These are phyloP conservation scores for Ceratosolen fusciceps DNA, from an alignment of 1,140 invertebrate species.

Conservation along the genomic window DNA sequence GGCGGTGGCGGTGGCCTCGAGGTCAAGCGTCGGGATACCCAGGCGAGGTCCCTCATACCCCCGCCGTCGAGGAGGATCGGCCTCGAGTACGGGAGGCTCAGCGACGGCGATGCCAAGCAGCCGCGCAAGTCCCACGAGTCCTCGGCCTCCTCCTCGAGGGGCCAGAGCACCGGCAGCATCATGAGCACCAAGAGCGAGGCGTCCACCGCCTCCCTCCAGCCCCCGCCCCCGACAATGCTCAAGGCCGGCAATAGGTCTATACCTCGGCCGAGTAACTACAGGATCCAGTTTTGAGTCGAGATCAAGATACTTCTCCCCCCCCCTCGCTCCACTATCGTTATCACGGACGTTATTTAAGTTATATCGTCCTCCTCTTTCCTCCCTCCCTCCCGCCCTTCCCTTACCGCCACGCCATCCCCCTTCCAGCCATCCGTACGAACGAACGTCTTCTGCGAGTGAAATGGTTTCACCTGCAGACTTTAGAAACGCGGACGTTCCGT, in stretches of 20 bases:
- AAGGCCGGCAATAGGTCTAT: slow-evolving; percentile 67
- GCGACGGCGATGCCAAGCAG: slow-evolving; percentile 72
- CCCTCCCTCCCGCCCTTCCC: no score
- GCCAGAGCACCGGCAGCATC: slow-evolving; percentile 69
- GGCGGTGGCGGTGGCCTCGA: slow-evolving; percentile 50
- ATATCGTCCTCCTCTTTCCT: no score
- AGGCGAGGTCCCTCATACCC: slow-evolving; percentile 77
- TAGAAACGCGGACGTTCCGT: no score
- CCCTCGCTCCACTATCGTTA: no score
- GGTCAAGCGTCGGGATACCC: slow-evolving; percentile 69
- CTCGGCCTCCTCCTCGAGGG: slow-evolving; percentile 53
- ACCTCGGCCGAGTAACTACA: slow-evolving; percentile 76
- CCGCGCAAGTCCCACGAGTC: slow-evolving; percentile 46
- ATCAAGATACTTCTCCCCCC: neutral
- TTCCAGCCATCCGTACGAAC: neutral
- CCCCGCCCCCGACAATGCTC: slow-evolving; percentile 73
- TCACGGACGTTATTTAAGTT: no score
- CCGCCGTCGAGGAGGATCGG: slow-evolving; percentile 75
- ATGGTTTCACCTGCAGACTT: no score
- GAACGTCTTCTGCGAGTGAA: no score
- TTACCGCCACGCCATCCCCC: no score
- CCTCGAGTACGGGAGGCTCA: slow-evolving; percentile 71
- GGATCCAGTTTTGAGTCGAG: slow-evolving; percentile 77
- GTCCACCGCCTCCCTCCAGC: slow-evolving; percentile 73
- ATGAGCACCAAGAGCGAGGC: slow-evolving; percentile 71